These are phyloP conservation scores for Melieria picta DNA, from an alignment of 2,888 invertebrate species.

Conservation along the genomic window DNA sequence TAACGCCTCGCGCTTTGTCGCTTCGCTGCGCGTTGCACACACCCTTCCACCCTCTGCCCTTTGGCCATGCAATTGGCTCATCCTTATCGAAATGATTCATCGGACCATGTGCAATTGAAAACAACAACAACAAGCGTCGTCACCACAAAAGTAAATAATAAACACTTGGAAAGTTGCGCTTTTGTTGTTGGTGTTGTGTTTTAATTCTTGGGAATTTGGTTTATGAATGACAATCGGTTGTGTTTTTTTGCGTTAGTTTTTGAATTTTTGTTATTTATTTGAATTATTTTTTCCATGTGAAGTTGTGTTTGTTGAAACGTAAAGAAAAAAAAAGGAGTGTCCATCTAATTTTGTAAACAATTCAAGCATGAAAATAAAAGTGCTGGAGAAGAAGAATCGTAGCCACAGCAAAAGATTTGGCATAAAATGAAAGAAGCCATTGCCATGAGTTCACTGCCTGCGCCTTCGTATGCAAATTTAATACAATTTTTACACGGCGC, in stretches of 20 bases:
- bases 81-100: slow-evolving; percentile 27
- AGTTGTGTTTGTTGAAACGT: background rate
- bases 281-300: too few relatives aligned
- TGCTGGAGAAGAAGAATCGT: background rate
- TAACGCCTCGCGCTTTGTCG: too few relatives aligned
- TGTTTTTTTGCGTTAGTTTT: background rate
- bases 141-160: background rate
- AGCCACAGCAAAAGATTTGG: too few relatives aligned
- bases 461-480: too few relatives aligned
- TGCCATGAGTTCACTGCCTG: too few relatives aligned
- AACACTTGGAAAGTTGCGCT: slow-evolving; percentile 8
- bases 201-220: background rate
- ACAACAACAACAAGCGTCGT: slow-evolving; percentile 1
- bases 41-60: too few relatives aligned
- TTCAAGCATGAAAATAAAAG: slow-evolving; percentile 31
- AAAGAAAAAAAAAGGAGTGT: background rate
- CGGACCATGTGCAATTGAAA: slow-evolving; percentile 14
- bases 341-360: slow-evolving; percentile 24
- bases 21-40: too few relatives aligned
- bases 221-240: background rate
- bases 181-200: background rate
- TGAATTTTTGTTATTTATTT: too few relatives aligned
- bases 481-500: too few relatives aligned
- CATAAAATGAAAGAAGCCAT: too few relatives aligned
- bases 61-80: background rate